Evolutionary conservation across 53 echinoderm and acorn worm genomes (phyloP).

Genomic region (Holothuria scabra): DNA sequence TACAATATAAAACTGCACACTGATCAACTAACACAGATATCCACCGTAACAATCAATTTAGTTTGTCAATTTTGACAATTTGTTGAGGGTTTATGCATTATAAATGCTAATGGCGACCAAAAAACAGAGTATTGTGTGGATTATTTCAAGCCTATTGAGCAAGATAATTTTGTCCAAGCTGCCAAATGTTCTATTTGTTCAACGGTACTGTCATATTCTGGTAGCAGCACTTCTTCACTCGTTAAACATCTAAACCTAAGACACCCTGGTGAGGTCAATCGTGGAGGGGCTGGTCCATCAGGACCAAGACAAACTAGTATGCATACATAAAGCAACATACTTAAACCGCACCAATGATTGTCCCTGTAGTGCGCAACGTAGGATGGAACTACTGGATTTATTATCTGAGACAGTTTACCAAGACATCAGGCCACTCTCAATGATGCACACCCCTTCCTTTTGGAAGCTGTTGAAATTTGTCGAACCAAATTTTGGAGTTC

Average conservation of each 20-base stretch:
- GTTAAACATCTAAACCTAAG: background rate
- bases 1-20: too few species aligned
- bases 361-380: slow-evolving; percentile 1
- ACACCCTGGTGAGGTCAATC: background rate
- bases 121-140: slow-evolving; percentile 22
- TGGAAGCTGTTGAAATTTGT: slow-evolving; percentile 27
- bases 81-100: too few species aligned
- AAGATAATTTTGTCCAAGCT: background rate
- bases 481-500: slow-evolving; percentile 19
- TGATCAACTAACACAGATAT: too few species aligned
- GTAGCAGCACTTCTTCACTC: slow-evolving; percentile 23
- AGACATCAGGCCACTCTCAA: slow-evolving; percentile 11
- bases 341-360: slow-evolving; percentile 9
- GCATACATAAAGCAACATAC: too few species aligned
- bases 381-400: background rate
- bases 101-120: too few species aligned
- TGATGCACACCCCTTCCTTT: slow-evolving; percentile 7
- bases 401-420: slow-evolving; percentile 6
- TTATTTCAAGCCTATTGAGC: slow-evolving; percentile 11
- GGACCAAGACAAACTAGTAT: slow-evolving; percentile 1
- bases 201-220: slow-evolving; percentile 26
- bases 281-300: background rate
- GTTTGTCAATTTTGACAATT: too few species aligned
- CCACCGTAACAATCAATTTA: too few species aligned
- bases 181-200: slow-evolving; percentile 21